A percentile compares a stretch with the other conserved stretches of the same genome.
These are phyloP conservation scores for Dasyurus viverrinus DNA, from an alignment of 2,113 vertebrate genomes.

Conservation along the genomic window DNA sequence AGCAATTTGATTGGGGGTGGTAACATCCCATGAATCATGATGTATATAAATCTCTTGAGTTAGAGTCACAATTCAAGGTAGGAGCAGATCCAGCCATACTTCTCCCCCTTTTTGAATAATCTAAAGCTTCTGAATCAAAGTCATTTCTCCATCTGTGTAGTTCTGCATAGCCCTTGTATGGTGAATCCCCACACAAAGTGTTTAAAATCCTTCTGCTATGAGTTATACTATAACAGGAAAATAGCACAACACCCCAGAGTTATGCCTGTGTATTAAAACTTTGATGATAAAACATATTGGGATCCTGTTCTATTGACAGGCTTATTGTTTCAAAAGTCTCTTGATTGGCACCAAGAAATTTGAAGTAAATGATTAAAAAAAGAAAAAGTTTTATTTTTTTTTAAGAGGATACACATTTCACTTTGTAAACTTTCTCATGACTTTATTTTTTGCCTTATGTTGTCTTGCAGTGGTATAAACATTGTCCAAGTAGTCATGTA, in stretches of 20 bases:
- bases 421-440: not conserved
- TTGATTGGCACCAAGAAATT: not conserved
- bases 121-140: not conserved
- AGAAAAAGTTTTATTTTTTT: fast-evolving
- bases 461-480: not conserved
- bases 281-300: not conserved
- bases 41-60: not conserved
- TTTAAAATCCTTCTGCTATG: not conserved
- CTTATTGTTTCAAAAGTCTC: not conserved
- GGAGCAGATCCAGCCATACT: not conserved
- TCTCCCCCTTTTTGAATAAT: not conserved
- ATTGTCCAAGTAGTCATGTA: not conserved
- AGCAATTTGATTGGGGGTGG: not conserved
- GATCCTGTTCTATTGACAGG: not conserved
- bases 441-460: not conserved
- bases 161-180: not conserved
- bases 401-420: not conserved
- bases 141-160: not conserved
- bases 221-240: not conserved
- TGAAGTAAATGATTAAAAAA: not conserved
- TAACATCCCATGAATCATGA: not conserved
- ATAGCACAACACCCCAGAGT: not conserved
- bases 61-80: not conserved
- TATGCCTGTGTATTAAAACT: not conserved
- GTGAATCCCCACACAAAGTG: not conserved